A percentile compares a stretch with the other conserved stretches of the same genome.
Evolutionary conservation across 2,888 invertebrate species (phyloP).

Genomic region (Ectobius pallidus): DNA sequence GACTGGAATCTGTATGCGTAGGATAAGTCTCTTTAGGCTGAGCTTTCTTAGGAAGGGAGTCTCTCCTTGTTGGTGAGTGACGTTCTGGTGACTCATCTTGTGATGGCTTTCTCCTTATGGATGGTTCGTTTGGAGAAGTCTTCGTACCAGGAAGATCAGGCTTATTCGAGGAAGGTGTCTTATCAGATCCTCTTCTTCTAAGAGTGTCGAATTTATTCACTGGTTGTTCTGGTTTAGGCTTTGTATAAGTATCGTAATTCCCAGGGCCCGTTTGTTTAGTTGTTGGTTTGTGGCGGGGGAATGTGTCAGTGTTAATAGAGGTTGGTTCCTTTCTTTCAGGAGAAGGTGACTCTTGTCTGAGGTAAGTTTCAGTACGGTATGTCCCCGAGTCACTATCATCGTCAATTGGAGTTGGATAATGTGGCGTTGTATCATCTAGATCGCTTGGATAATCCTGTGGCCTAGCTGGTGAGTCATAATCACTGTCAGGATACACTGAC

Average conservation of each 20-base stretch:
- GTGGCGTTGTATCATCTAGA: not conserved
- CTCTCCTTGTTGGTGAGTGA: conserved; percentile 19
- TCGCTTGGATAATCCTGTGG: not conserved
- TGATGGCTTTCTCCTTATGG: not conserved
- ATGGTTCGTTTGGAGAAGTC: not conserved
- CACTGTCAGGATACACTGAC: no score
- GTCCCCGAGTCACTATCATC: not conserved
- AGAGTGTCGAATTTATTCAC: not conserved
- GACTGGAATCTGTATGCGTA: not conserved
- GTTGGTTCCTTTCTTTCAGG: conserved; percentile 12
- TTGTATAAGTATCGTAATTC: conserved; percentile 33
- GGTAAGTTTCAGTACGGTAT: not conserved
- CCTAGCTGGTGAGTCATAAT: not conserved
- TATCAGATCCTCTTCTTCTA: not conserved
- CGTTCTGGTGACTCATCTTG: not conserved
- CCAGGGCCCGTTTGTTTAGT: not conserved
- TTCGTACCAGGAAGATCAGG: conserved; percentile 21
- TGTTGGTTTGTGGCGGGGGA: not conserved
- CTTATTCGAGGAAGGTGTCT: not conserved
- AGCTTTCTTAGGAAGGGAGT: conserved; percentile 28
- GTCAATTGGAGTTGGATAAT: not conserved
- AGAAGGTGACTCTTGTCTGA: conserved; percentile 19
- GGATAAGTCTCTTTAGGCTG: conserved; percentile 2
- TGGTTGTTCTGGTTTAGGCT: conserved; percentile 18
- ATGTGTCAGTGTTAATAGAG: not conserved